phyloP scores from a whole-genome alignment of 2,113 vertebrate genomes.

The zebrafish (Danio rerio) region GRCz12tu NC_133177.1:4819501-4820000 shows the following conservation, averaged over 20 bases:
- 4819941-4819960: background rate
- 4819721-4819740: background rate
- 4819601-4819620: too few relatives aligned
- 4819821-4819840: background rate
- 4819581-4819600: too few relatives aligned
- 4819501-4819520: too few relatives aligned
- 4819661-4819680: background rate
- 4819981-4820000: constrained; percentile 19
- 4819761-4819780: background rate
- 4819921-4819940: constrained; percentile 15
- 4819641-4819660: background rate
- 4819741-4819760: background rate
- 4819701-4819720: background rate
- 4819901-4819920: background rate
- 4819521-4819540: too few relatives aligned
- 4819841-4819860: background rate
- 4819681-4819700: background rate
- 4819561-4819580: too few relatives aligned
- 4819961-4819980: background rate
- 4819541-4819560: too few relatives aligned
- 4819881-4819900: background rate
- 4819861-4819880: background rate
- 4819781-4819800: constrained; percentile 18
- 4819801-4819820: background rate
- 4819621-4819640: background rate